phyloP scores from a whole-genome alignment of 2,797 vertebrate genomes.

The Gymnothorax javanicus region DNA sequence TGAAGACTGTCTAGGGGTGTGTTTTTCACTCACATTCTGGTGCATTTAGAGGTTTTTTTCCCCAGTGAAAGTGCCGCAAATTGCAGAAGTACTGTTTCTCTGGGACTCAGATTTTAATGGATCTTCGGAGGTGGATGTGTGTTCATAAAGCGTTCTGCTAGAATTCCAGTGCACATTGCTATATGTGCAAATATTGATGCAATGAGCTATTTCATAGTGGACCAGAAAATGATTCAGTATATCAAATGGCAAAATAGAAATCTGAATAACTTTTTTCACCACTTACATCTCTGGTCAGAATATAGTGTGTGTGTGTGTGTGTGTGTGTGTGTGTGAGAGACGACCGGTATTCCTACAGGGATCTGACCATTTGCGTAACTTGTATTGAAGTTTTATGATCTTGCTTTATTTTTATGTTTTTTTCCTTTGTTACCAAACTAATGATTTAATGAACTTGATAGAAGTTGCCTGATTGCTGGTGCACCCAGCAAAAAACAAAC shows the following conservation, averaged over 20 bases:
- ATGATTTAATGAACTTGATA: not conserved
- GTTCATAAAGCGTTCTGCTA: conserved; percentile 1
- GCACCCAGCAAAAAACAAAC: not conserved
- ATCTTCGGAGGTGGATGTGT: not conserved
- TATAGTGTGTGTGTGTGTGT: conserved; percentile 3
- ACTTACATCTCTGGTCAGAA: not conserved
- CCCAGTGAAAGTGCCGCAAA: not conserved
- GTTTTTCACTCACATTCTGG: not conserved
- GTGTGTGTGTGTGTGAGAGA: not conserved
- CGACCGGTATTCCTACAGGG: not conserved
- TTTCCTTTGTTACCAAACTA: not conserved
- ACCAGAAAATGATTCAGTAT: conserved; percentile 15
- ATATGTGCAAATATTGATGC: conserved; percentile 28
- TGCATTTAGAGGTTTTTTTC: not conserved
- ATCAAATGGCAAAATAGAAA: conserved; percentile 19
- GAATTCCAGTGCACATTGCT: not conserved
- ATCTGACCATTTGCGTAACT: not conserved
- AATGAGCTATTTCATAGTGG: conserved; percentile 22
- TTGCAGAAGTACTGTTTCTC: not conserved
- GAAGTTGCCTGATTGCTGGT: too few species aligned
- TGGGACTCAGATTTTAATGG: not conserved
- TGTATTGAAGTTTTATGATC: too few species aligned
- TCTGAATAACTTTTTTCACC: conserved; percentile 3
- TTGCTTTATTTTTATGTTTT: not conserved
- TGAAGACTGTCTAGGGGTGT: not conserved